Evolutionary conservation across 1,140 invertebrate genomes (phyloP).

Genomic region (Paramacrobiotus metropolitanus): DNA sequence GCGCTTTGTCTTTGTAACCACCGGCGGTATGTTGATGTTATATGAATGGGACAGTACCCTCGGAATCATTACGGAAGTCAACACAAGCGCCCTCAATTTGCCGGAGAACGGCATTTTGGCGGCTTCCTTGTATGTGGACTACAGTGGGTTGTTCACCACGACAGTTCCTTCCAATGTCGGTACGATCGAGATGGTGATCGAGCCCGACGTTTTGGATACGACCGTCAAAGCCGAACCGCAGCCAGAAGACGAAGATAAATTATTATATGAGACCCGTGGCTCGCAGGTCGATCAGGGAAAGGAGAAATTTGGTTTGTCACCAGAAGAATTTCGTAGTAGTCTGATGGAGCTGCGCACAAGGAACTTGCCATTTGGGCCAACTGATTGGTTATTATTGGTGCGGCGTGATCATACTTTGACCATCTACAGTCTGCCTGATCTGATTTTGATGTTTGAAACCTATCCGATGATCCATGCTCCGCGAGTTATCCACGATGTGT

Average conservation of each 20-base stretch:
- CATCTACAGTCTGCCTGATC: neutral
- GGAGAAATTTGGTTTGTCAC: neutral
- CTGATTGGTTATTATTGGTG: neutral
- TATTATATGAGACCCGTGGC: neutral
- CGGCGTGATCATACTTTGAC: neutral
- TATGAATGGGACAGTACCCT: neutral
- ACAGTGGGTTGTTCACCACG: neutral
- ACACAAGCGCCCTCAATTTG: neutral
- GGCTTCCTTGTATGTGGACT: neutral
- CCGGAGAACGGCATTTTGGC: no score
- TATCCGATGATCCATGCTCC: neutral
- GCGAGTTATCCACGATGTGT: neutral
- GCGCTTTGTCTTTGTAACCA: neutral
- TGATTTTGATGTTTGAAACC: neutral
- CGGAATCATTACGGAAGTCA: neutral
- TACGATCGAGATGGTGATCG: neutral
- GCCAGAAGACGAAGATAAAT: neutral
- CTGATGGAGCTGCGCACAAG: neutral
- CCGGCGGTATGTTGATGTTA: neutral
- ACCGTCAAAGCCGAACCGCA: neutral
- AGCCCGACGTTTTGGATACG: neutral
- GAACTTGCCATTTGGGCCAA: neutral
- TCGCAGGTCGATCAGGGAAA: neutral
- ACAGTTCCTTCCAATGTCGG: neutral
- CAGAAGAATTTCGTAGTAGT: neutral